Percentiles rank a stretch among this genome's conserved stretches.
phyloP scores from a whole-genome alignment of 2,888 invertebrate species.

The Chouioia cunea region DNA sequence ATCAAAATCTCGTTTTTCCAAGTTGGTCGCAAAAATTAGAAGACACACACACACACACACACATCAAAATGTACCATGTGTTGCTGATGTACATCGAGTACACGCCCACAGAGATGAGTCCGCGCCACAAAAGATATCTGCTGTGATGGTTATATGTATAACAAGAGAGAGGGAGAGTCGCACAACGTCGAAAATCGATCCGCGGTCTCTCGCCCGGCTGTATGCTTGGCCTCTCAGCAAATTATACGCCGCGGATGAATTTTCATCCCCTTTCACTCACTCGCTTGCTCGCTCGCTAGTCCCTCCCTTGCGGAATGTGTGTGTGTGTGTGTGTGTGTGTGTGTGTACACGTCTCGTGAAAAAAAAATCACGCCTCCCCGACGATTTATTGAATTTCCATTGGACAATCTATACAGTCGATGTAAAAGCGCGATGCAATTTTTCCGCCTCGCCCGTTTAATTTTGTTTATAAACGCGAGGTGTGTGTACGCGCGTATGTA shows the following conservation, averaged over 20 bases:
- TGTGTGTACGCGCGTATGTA: neutral
- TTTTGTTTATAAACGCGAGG: conserved; percentile 24
- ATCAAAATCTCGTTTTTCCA: conserved; percentile 46
- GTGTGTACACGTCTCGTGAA: conserved; percentile 4
- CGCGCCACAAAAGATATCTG: conserved; percentile 67
- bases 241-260: conserved; percentile 65
- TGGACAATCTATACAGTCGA: conserved; percentile 39
- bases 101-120: conserved; percentile 61
- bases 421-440: conserved; percentile 35
- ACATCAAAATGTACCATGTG: too few species aligned
- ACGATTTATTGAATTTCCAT: conserved; percentile 52
- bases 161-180: conserved; percentile 45
- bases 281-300: conserved; percentile 18
- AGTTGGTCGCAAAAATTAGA: conserved; percentile 20
- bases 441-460: conserved; percentile 12
- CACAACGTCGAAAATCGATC: conserved; percentile 61
- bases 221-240: conserved; percentile 56
- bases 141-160: conserved; percentile 57
- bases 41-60: too few species aligned
- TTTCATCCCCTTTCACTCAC: conserved; percentile 51
- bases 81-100: conserved; percentile 51
- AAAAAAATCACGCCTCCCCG: conserved; percentile 28
- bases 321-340: conserved; percentile 24
- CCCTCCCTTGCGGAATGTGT: conserved; percentile 3
- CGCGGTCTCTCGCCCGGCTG: conserved; percentile 33